Percentiles rank a stretch among this genome's conserved stretches.
Evolutionary conservation across 1,140 invertebrate species (phyloP).

Genomic region (Tetramorium simillimum): DNA sequence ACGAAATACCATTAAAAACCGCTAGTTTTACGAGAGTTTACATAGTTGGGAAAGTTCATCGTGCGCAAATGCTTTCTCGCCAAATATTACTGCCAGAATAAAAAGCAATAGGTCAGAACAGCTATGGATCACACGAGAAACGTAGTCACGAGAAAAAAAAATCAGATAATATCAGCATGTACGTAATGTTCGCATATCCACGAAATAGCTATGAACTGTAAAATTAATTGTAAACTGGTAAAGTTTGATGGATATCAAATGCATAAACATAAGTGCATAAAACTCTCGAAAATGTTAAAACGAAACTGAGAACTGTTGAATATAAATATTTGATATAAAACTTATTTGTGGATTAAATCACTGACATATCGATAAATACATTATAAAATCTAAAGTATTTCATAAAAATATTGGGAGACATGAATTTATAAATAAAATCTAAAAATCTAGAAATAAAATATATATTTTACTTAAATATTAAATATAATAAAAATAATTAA

Average conservation of each 20-base stretch:
- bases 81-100: background rate
- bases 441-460: background rate
- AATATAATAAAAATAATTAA: background rate
- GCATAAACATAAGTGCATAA: background rate
- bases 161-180: background rate
- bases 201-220: background rate
- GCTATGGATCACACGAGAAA: background rate
- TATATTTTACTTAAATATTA: background rate
- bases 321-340: constrained; percentile 2
- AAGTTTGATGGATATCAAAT: background rate
- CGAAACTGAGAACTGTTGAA: too few relatives aligned
- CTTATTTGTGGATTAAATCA: background rate
- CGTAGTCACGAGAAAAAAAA: background rate
- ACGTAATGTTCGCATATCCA: background rate
- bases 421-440: background rate
- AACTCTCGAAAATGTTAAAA: background rate
- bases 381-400: background rate
- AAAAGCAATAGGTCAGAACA: background rate
- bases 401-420: background rate
- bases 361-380: background rate
- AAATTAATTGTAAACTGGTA: background rate
- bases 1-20: constrained; percentile 31
- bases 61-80: background rate
- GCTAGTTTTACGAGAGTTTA: constrained; percentile 19
- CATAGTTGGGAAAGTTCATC: constrained; percentile 26